Evolutionary conservation across 2,797 vertebrate species (phyloP), one percentile per base, ranked within the genome.

Genomic region (Nyctibius grandis): DNA sequence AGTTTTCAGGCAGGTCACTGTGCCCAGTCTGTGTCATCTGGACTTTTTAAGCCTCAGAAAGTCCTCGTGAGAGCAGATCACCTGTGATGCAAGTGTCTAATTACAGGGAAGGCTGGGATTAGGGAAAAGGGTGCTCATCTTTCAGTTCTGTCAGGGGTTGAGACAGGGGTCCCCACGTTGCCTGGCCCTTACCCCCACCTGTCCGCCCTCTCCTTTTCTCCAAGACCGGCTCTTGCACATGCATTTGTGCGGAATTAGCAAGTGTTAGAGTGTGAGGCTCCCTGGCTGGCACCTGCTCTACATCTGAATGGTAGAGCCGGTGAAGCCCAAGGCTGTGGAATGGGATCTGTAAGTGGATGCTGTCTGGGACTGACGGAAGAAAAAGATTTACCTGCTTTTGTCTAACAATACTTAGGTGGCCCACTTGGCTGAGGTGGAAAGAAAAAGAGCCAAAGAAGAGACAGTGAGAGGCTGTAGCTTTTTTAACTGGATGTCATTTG

Each of bases 321-420:
- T 75, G 75, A 88, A 95, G 72, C 80, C 80, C 93, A 60, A 64
- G 86, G 83, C 88, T 95, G 91, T 95, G 95, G 88, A 95, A 96
- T 93, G 88, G 91, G 75, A 92, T 94, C 92, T 91, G 78, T 90
- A 95, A 95, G 90, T 91, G 91, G 84, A 96, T 94, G 86, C 40
- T 77, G 96, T 95, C 96, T 97, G 93, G 70, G 78, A 44, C 78
- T 31, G 74, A 77, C 44, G 90, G 96, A 96, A 96, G 94, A 92
- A 95, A 95, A 88, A 89, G 90, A 96, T 96, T 95, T 95, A 61
- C 81, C 38, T 74, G 89, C 93, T 90, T 96, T 97, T 96, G 94
- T 95, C 74, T 89, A 40, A 20, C 80, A 67, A 78, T 88, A 91
- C 90, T 93, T 91, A 84, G 54, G 26, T 79, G 79, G 34, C 42